Percentiles rank a stretch among this genome's conserved stretches.
These are phyloP conservation scores for Oasisia sp. DNA, from an alignment of 2,888 invertebrate species.

Conservation along the genomic window DNA sequence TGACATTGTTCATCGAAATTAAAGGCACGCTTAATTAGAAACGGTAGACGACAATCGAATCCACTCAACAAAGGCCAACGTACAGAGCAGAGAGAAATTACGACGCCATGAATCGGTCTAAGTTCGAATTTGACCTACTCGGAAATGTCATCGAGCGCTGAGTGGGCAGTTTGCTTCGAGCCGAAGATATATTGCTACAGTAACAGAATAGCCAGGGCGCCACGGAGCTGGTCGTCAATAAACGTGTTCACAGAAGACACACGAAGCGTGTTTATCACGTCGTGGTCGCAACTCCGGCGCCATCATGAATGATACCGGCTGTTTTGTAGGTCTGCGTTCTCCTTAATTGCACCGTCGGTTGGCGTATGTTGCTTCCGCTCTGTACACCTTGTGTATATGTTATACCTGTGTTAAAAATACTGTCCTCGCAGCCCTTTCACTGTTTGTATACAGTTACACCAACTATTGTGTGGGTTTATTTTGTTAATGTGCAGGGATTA, in stretches of 20 bases:
- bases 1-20: background rate
- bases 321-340: background rate
- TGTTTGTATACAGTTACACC: too few species aligned
- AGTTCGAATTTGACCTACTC: constrained; percentile 8
- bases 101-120: background rate
- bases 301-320: background rate
- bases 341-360: background rate
- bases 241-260: background rate
- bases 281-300: background rate
- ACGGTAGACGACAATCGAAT: background rate
- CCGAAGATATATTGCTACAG: background rate
- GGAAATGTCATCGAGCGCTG: background rate
- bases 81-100: background rate
- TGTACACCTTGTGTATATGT: too few species aligned
- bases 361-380: too few species aligned
- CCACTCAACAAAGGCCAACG: background rate
- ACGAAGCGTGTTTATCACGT: background rate
- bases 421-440: too few species aligned
- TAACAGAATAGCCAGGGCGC: background rate
- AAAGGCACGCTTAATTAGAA: background rate
- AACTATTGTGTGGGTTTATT: too few species aligned
- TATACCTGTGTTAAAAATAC: too few species aligned
- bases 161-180: background rate
- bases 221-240: background rate
- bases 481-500: too few species aligned